Evolutionary conservation across 2,797 vertebrate genomes (phyloP).

Genomic region (Heteromormyrus szaboi): DNA sequence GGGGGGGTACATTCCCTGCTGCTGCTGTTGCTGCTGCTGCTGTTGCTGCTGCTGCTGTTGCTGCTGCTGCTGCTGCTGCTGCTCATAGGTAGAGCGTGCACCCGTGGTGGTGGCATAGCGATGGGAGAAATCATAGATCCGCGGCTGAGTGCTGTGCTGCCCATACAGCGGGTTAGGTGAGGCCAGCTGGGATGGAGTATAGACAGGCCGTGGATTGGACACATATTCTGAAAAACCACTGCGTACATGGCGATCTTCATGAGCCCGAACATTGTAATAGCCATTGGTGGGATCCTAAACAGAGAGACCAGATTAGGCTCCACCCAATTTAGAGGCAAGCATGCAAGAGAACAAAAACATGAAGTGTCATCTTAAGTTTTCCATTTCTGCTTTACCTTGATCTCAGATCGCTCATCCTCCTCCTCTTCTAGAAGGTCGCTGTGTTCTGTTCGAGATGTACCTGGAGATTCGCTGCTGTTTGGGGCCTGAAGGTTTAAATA

Average conservation of each 20-base stretch:
- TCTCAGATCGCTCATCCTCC: slow-evolving; percentile 72
- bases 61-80: slow-evolving; percentile 58
- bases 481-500: slow-evolving; percentile 62
- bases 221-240: slow-evolving; percentile 74
- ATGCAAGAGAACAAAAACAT: neutral
- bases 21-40: slow-evolving; percentile 46
- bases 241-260: slow-evolving; percentile 68
- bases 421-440: slow-evolving; percentile 79
- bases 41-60: slow-evolving; percentile 56
- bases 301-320: neutral
- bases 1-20: slow-evolving; percentile 53
- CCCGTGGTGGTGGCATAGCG: slow-evolving; percentile 70
- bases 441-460: slow-evolving; percentile 75
- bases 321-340: neutral
- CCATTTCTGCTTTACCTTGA: slow-evolving; percentile 60
- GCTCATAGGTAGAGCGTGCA: slow-evolving; percentile 61
- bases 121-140: slow-evolving; percentile 70
- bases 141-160: slow-evolving; percentile 65
- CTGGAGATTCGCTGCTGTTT: slow-evolving; percentile 77
- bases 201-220: slow-evolving; percentile 66
- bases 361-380: neutral
- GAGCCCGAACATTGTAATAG: slow-evolving; percentile 84
- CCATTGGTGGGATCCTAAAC: slow-evolving; percentile 82
- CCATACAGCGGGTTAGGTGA: slow-evolving; percentile 68
- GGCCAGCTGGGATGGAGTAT: slow-evolving; percentile 68